phyloP scores from a whole-genome alignment of 1,140 invertebrate species.

The Ips nitidus region DNA sequence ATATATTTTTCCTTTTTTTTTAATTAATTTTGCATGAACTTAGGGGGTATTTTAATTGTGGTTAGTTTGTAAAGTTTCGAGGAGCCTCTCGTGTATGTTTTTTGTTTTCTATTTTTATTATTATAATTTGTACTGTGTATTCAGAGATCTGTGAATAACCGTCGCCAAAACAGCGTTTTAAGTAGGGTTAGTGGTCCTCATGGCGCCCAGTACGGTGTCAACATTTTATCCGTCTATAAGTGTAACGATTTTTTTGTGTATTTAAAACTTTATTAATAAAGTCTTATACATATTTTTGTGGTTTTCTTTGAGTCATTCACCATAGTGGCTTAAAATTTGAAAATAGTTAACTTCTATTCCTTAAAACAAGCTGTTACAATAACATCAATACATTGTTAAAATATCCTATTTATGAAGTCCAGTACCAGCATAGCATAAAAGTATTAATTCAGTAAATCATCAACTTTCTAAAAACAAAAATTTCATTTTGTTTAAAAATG shows the following conservation, averaged over 20 bases:
- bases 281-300: constrained; percentile 44
- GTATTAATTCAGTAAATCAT: too few species aligned
- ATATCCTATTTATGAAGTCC: too few species aligned
- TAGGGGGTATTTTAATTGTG: constrained; percentile 30
- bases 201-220: not conserved
- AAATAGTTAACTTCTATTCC: too few species aligned
- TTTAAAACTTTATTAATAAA: constrained; percentile 48
- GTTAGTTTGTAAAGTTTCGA: not conserved
- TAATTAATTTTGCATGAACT: not conserved
- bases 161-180: constrained; percentile 24
- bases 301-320: too few species aligned
- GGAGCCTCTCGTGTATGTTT: constrained; percentile 16
- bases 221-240: too few species aligned
- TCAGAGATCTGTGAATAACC: constrained; percentile 25
- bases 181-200: constrained; percentile 6
- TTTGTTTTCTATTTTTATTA: constrained; percentile 40
- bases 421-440: too few species aligned
- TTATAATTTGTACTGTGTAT: constrained; percentile 23
- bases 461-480: too few species aligned
- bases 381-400: too few species aligned
- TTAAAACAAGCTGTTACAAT: too few species aligned
- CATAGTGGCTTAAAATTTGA: too few species aligned
- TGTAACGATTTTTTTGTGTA: constrained; percentile 34
- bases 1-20: too few species aligned
- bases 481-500: too few species aligned